Evolutionary conservation across 2,888 invertebrate species (phyloP).

Genomic region (Tenthredo notha): DNA sequence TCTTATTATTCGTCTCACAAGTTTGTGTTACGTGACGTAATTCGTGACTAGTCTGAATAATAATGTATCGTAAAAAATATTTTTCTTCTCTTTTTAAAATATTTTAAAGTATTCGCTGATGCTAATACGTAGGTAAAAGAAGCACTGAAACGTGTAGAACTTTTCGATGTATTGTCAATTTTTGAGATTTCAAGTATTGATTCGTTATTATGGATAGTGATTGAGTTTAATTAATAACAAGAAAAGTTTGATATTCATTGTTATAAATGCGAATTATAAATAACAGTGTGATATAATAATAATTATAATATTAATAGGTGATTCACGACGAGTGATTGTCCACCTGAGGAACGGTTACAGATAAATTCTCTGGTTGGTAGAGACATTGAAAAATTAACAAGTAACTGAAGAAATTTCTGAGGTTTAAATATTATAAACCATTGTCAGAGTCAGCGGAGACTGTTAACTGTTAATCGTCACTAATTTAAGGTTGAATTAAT

Average conservation of each 20-base stretch:
- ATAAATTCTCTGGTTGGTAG: conserved; percentile 26
- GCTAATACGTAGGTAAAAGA: not conserved
- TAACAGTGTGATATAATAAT: not conserved
- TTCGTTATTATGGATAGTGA: not conserved
- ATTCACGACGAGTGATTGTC: not conserved
- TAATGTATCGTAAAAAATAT: not conserved
- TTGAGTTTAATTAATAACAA: not conserved
- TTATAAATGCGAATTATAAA: not conserved
- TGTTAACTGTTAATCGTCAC: conserved; percentile 44
- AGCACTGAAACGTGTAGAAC: not conserved
- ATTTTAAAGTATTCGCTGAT: not conserved
- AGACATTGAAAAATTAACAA: conserved; percentile 43
- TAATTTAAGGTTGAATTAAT: conserved; percentile 41
- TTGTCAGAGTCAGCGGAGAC: conserved; percentile 30
- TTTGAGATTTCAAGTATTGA: not conserved
- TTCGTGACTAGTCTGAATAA: not conserved
- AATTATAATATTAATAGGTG: conserved; percentile 34
- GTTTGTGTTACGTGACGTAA: not conserved
- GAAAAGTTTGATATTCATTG: not conserved
- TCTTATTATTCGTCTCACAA: not conserved
- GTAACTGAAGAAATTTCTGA: conserved; percentile 21
- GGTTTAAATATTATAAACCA: conserved; percentile 9
- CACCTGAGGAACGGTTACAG: not conserved
- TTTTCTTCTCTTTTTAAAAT: not conserved
- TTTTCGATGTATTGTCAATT: not conserved